A percentile compares a stretch with the other conserved stretches of the same genome.
phyloP scores from a whole-genome alignment of 1,140 invertebrate species.

The Drosophila repletoides region DNA sequence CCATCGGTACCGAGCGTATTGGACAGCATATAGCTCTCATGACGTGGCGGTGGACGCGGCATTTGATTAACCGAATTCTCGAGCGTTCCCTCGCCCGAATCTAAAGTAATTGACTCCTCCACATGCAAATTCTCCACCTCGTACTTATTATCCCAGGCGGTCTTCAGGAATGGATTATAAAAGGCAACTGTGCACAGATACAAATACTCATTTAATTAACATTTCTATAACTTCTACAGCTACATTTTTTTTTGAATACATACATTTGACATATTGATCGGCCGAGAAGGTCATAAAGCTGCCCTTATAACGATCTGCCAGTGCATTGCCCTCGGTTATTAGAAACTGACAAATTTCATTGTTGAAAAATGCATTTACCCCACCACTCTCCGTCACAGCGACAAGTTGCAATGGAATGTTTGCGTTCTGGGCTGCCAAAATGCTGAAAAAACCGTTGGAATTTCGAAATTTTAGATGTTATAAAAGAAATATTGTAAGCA shows the following conservation, averaged over 20 bases:
- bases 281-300: constrained; percentile 91
- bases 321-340: constrained; percentile 95
- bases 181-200: constrained; percentile 91
- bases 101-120: constrained; percentile 88
- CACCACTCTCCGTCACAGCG: constrained; percentile 94
- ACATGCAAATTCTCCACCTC: constrained; percentile 97
- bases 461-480: no score
- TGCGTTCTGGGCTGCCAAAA: constrained; percentile 96
- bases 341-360: constrained; percentile 94
- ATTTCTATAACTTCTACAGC: no score
- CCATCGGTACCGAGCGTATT: constrained; percentile 81
- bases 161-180: constrained; percentile 97
- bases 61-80: constrained; percentile 86
- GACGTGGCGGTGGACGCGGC: constrained; percentile 86
- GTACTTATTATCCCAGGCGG: constrained; percentile 97
- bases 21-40: constrained; percentile 86
- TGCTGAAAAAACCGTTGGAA: constrained; percentile 88
- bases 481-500: neutral
- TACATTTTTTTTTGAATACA: neutral
- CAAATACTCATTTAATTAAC: no score
- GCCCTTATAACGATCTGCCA: constrained; percentile 95
- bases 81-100: constrained; percentile 88
- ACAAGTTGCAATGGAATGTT: constrained; percentile 97
- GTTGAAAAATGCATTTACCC: constrained; percentile 93
- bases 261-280: constrained; percentile 81